Percentiles rank a stretch among this genome's conserved stretches.
phyloP scores from a whole-genome alignment of 2,888 invertebrate species.

The Labia minor region DNA sequence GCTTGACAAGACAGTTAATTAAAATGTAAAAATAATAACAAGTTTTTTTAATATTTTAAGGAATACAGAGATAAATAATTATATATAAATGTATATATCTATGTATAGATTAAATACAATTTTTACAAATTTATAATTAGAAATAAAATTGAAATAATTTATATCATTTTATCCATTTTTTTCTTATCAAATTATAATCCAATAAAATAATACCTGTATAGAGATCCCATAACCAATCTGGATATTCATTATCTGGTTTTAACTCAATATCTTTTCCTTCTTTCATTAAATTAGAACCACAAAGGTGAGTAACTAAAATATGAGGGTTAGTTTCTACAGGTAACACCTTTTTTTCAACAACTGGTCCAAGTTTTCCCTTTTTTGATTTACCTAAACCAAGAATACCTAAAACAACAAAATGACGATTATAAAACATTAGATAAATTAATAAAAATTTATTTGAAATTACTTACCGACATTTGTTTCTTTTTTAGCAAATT shows the following conservation, averaged over 20 bases:
- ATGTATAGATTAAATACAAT: too few species aligned
- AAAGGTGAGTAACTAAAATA: constrained; percentile 63
- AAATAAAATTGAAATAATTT: too few species aligned
- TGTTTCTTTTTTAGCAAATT: not conserved
- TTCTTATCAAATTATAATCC: too few species aligned
- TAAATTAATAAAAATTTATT: not conserved
- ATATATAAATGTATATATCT: too few species aligned
- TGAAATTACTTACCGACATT: not conserved
- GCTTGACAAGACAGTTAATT: too few species aligned
- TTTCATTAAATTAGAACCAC: constrained; percentile 73
- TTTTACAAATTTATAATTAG: too few species aligned
- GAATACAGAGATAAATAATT: too few species aligned
- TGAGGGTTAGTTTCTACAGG: constrained; percentile 77
- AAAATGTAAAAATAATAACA: too few species aligned
- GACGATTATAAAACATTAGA: too few species aligned
- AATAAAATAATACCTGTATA: constrained; percentile 42
- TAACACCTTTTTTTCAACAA: constrained; percentile 57
- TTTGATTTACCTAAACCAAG: not conserved
- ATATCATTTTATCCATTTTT: too few species aligned
- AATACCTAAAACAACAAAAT: not conserved
- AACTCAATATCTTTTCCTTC: constrained; percentile 65
- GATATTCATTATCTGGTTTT: constrained; percentile 72
- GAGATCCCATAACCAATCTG: constrained; percentile 82
- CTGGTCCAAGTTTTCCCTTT: constrained; percentile 35
- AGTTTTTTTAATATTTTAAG: too few species aligned